Percentiles rank a stretch among this genome's conserved stretches.
Conservation (phyloP, 2,113 vertebrate genomes). For the Cryptotis parvus region DNA sequence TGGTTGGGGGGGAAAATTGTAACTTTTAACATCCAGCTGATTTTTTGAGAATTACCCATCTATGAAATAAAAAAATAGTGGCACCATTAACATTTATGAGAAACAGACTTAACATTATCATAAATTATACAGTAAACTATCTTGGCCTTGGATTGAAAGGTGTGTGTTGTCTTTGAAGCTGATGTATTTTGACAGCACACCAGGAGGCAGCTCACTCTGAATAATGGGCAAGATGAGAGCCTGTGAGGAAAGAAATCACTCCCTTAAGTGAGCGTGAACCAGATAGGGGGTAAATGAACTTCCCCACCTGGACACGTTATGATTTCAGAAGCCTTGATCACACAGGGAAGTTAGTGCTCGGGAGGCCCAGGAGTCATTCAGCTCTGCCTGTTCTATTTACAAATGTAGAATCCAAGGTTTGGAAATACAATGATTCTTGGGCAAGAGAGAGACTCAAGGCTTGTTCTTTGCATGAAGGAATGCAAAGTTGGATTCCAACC, state of each 20-base stretch:
- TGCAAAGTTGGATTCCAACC: not conserved
- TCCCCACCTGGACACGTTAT: conserved; percentile 74
- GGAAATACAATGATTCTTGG: not conserved
- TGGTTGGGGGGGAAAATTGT: not conserved
- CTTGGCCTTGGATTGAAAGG: conserved; percentile 81
- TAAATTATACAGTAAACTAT: conserved; percentile 81
- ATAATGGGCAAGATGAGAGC: conserved; percentile 83
- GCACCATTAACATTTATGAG: conserved; percentile 74
- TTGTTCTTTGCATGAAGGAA: no score
- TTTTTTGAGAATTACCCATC: conserved; percentile 76
- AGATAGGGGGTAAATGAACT: conserved; percentile 81
- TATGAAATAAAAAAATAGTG: conserved; percentile 66
- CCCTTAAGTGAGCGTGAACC: conserved; percentile 70
- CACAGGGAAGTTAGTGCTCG: conserved; percentile 52
- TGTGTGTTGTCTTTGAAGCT: conserved; percentile 86
- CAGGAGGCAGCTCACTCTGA: conserved; percentile 85
- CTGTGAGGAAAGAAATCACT: conserved; percentile 74
- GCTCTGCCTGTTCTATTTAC: conserved; percentile 69
- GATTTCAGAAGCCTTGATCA: conserved; percentile 77
- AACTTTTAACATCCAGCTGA: conserved; percentile 76
- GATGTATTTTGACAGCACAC: conserved; percentile 86
- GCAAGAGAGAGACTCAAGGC: not conserved
- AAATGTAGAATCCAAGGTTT: conserved; percentile 61
- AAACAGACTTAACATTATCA: conserved; percentile 81
- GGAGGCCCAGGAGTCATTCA: conserved; percentile 64